Evolutionary conservation across 2,113 vertebrate species (phyloP).

Genomic region (Elephas maximus): DNA sequence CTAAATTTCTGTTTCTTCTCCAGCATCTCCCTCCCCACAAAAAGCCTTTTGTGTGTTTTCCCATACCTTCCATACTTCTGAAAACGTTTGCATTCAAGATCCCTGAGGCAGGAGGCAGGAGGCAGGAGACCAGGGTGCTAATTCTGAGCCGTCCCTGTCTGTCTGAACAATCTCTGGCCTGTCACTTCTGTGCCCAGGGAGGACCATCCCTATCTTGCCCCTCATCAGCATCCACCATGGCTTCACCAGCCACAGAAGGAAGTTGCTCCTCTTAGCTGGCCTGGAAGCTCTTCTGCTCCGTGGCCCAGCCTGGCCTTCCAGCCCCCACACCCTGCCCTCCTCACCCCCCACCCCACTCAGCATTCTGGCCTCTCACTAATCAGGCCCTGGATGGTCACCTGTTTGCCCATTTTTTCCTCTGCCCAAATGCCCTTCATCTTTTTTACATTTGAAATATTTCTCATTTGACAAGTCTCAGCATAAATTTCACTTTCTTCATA

Average conservation of each 20-base stretch:
- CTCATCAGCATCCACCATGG: neutral
- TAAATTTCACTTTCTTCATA: neutral
- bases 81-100: neutral
- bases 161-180: neutral
- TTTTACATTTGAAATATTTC: neutral
- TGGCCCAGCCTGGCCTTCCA: neutral
- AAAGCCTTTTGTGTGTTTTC: neutral
- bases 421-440: neutral
- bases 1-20: neutral
- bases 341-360: no score
- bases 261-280: neutral
- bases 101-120: neutral
- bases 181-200: fast-evolving
- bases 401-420: neutral
- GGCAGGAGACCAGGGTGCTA: neutral
- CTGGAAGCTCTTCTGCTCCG: neutral
- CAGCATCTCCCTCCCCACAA: neutral
- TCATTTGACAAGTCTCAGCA: neutral
- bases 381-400: no score
- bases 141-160: neutral
- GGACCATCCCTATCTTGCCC: neutral
- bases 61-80: neutral
- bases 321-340: neutral
- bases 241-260: neutral
- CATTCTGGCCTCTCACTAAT: neutral